Evolutionary conservation across 2,888 invertebrate genomes (phyloP).

Genomic region (Diaperis boleti): DNA sequence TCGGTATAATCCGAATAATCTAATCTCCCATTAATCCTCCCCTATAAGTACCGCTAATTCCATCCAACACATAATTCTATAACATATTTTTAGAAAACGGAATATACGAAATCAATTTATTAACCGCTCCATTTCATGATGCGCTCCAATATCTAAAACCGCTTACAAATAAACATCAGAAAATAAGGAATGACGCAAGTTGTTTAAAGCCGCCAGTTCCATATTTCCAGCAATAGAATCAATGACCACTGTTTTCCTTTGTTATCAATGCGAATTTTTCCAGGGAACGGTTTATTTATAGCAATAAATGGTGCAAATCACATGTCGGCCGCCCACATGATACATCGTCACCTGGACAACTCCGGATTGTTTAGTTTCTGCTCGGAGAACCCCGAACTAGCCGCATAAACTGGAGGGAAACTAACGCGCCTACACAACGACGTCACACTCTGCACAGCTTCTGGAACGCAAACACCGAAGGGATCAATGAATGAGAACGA

Average conservation of each 20-base stretch:
- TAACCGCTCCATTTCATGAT: neutral
- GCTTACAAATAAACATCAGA: neutral
- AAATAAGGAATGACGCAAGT: conserved; percentile 4
- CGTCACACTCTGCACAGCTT: conserved; percentile 26
- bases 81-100: neutral
- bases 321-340: conserved; percentile 24
- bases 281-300: conserved; percentile 8
- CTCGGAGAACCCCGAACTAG: conserved; percentile 19
- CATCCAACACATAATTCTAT: neutral
- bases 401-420: conserved; percentile 20
- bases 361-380: conserved; percentile 16
- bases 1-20: too few relatives aligned
- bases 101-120: neutral
- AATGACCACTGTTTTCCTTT: neutral
- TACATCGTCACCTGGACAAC: conserved; percentile 27
- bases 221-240: neutral
- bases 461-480: conserved; percentile 8
- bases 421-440: conserved; percentile 15
- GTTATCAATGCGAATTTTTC: conserved; percentile 1
- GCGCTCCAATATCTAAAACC: neutral
- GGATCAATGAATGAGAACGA: conserved; percentile 26
- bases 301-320: conserved; percentile 29
- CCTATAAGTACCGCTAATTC: neutral
- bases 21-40: neutral
- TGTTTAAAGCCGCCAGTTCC: neutral